A percentile compares a stretch with the other conserved stretches of the same genome.
Conservation (phyloP, 35 echinoderm and acorn worm genomes). For the Ptychodera flava region DNA sequence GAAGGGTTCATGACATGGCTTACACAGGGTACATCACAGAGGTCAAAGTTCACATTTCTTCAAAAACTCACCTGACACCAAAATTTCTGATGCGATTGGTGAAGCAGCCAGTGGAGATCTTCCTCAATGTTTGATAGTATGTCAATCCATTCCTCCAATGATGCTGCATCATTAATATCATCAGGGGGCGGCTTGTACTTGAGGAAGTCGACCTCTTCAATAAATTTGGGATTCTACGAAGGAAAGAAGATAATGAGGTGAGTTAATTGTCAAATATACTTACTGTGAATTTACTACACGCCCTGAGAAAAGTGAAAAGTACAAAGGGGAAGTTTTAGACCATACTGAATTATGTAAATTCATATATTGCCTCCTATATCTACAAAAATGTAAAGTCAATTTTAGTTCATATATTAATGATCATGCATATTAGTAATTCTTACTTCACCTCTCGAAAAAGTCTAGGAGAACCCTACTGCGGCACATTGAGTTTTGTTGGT, state of each 20-base stretch:
- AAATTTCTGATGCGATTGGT: conserved; percentile 88
- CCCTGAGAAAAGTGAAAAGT: too few species aligned
- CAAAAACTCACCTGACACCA: conserved; percentile 99
- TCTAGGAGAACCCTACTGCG: too few species aligned
- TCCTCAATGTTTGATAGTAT: conserved; percentile 63
- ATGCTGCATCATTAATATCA: conserved; percentile 35
- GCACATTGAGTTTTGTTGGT: too few species aligned
- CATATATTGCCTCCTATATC: not conserved
- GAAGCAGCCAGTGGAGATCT: conserved; percentile 88
- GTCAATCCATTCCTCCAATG: conserved; percentile 76
- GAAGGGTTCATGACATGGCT: too few species aligned
- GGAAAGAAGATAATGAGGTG: not conserved
- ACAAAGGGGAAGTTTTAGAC: too few species aligned
- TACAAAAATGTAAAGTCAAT: not conserved
- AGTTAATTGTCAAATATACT: not conserved
- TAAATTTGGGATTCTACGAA: conserved; percentile 58
- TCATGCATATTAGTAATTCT: too few species aligned
- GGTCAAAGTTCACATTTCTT: too few species aligned
- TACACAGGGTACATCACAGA: too few species aligned
- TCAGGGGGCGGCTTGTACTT: conserved; percentile 39
- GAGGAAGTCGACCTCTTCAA: conserved; percentile 77
- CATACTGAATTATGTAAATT: not conserved
- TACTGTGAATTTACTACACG: too few species aligned
- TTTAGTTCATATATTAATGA: not conserved
- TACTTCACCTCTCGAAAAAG: too few species aligned